Base-by-base conservation (phyloP, 1,140 invertebrate species). In the Macrocentrus cingulum region DNA sequence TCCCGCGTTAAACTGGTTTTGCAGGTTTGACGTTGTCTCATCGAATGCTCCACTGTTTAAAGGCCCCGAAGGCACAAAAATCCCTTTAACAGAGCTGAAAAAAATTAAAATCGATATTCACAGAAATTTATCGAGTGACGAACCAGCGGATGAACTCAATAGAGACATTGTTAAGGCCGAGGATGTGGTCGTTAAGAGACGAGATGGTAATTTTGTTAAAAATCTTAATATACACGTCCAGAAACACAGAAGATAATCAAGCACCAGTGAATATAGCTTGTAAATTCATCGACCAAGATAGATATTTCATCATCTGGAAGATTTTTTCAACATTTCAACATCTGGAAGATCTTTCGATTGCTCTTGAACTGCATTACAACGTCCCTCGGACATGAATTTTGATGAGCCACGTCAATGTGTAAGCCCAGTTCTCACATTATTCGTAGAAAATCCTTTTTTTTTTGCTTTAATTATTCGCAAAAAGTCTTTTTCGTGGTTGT, bases 41-140 rank as follows among this genome's bases (percentile, higher is more conserved):
- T 63, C 56, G 3, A 56, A 44, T 53, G 25, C 23, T 23, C 41
- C 59, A n/a, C 41, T 68, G 25, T 71, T 70, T 18, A 65, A 65
- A 55, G 67, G 68, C 41, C 61, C 63, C 1, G 60, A 67, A 16
- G 64, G 57, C 8, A 50, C 42, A 36, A 48, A 62, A 20, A 56
- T 69, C 55, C 59, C 54, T 42, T 9, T 41, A 13, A 34, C 16
- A 6, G 67, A 71, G 25, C 20, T 72, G 7, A 62, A 56, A 18
- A 56, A 50, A 37, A 72, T 72, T 15, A 67, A 68, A 65, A 63
- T 71, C 52, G 62, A 70, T 53, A 71, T 72, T 58, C 62, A 64
- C 7, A 56, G 69, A 29, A 66, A 67, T 34, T 62, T 72, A 42
- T 41, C 62, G 13, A 39, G 39, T 5, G 18, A 46, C 5, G n/a